phyloP scores from a whole-genome alignment of 2,888 invertebrate genomes.

The Callyntrura guangdongensis region DNA sequence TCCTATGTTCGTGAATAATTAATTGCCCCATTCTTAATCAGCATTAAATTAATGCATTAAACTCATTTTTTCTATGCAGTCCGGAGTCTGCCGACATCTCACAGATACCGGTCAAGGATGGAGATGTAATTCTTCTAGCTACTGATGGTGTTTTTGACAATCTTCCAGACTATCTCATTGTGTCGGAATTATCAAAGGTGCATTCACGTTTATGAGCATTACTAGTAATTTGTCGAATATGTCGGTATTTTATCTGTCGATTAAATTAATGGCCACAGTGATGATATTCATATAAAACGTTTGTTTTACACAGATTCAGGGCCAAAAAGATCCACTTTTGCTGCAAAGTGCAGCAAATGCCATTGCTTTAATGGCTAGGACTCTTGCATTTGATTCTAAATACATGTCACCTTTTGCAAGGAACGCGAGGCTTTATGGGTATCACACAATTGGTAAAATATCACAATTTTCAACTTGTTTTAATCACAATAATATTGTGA shows the following conservation, averaged over 20 bases:
- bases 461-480: slow-evolving; percentile 60
- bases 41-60: neutral
- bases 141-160: slow-evolving; percentile 99
- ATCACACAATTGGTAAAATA: slow-evolving; percentile 93
- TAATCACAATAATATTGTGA: neutral
- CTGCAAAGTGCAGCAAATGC: slow-evolving; percentile 97
- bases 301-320: slow-evolving; percentile 75
- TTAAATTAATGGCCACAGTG: too few species aligned
- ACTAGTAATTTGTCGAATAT: neutral
- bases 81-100: slow-evolving; percentile 96
- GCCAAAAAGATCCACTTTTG: slow-evolving; percentile 89
- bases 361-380: slow-evolving; percentile 97
- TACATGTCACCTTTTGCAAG: slow-evolving; percentile 98
- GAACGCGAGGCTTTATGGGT: slow-evolving; percentile 97
- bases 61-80: slow-evolving; percentile 86
- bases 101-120: slow-evolving; percentile 95
- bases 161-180: slow-evolving; percentile 95
- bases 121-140: slow-evolving; percentile 97
- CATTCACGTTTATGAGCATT: neutral
- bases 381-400: slow-evolving; percentile 96
- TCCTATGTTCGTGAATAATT: neutral
- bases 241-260: too few species aligned
- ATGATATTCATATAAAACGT: neutral
- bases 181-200: slow-evolving; percentile 92
- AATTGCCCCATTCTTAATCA: too few species aligned